Evolutionary conservation across 2,797 vertebrate species (phyloP), one percentile per base, ranked within the genome.

Genomic region (Myripristis murdjan): DNA sequence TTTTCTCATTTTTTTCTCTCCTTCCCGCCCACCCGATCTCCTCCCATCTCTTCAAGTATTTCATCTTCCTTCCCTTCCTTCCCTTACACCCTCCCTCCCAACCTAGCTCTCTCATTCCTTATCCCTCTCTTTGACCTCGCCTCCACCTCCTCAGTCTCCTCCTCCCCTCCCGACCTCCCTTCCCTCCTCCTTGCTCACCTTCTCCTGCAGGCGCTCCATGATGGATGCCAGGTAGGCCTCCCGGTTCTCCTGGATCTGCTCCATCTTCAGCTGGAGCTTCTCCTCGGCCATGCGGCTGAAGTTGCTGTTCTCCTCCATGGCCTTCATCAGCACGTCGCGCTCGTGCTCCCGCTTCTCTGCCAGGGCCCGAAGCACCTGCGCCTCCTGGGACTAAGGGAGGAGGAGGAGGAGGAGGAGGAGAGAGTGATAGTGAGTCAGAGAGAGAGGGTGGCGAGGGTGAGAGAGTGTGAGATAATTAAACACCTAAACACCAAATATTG

Each of bases 271-370:
- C 88, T 96, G 96, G 80, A 99, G 96, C 90, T 97, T 98, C 93
- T 98, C 97, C 92, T 99, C 97, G 0, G 97, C 97, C 96, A 97
- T 95, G 91, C 95, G 97, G 95, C 97, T 99, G 91, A 99, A 99
- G 93, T 98, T 97, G 92, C 94, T 98, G 94, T 97, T 99, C 88
- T 98, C 97, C 75, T 98, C 97, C 95, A 98, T 94, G 0, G 97
- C 98, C 93, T 97, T 98, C 87, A 98, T 95, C 87, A 99, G 92
- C 78, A 99, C 98, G 11, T 97, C 97, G 64, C 97, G 91, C 93
- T 98, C 97, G 0, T 99, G 98, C 53, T 98, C 97, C 35, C 97
- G 92, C 83, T 98, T 97, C 87, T 98, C 97, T 0, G 97, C 96
- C 92, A 99, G 90, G 90, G 94, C 93, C 94, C 95, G 97, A 91